Evolutionary conservation across 2,113 vertebrate species (phyloP).

Genomic region (Varanus komodoensis): DNA sequence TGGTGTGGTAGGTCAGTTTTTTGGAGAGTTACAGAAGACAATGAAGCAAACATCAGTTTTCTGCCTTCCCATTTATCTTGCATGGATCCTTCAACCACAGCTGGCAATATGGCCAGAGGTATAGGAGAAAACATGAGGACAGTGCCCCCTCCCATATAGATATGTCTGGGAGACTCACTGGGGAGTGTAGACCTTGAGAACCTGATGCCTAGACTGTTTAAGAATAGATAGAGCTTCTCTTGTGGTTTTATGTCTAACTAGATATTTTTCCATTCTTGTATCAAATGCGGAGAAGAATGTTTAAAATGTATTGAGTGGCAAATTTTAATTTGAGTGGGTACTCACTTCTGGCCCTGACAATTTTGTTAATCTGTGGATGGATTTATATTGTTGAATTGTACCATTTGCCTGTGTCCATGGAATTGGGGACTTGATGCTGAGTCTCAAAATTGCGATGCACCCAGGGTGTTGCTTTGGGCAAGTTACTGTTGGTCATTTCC

Average conservation of each 20-base stretch:
- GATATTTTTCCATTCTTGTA: not conserved
- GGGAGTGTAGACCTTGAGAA: not conserved
- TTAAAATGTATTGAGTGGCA: not conserved
- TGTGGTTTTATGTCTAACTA: not conserved
- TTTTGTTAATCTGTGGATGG: not conserved
- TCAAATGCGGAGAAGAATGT: not conserved
- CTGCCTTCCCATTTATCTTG: not conserved
- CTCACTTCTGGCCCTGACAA: not conserved
- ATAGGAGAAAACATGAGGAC: not conserved
- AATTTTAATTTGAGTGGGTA: not conserved
- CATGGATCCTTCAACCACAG: not conserved
- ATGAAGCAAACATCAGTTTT: not conserved
- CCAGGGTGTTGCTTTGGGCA: not conserved
- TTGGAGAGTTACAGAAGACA: too few relatives aligned
- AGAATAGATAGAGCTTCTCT: not conserved
- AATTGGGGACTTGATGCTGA: not conserved
- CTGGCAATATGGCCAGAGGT: not conserved
- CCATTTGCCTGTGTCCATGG: not conserved
- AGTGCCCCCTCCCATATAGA: too few relatives aligned
- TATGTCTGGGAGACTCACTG: not conserved
- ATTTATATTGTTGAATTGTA: not conserved
- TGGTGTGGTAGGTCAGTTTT: not conserved
- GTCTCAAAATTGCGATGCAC: not conserved
- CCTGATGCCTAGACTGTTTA: not conserved
- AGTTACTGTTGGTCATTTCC: not conserved